Evolutionary conservation across 2,888 invertebrate species (phyloP).

Genomic region (Drosophila multiciliata): DNA sequence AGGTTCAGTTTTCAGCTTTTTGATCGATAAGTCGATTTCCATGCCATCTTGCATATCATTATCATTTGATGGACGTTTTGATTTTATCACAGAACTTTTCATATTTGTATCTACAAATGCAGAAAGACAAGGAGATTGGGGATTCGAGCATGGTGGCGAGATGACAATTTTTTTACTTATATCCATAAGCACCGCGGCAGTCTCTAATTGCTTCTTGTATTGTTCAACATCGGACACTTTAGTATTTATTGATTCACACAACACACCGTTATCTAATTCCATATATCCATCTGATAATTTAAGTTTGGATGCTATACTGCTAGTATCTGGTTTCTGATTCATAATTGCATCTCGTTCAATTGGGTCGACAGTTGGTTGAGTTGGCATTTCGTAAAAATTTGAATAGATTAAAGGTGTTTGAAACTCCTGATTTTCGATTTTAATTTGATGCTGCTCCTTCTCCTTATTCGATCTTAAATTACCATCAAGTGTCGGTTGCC

Average conservation of each 20-base stretch:
- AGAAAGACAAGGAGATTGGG: constrained; percentile 82
- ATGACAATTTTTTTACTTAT: constrained; percentile 85
- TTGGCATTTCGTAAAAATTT: constrained; percentile 39
- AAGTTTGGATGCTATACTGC: constrained; percentile 26
- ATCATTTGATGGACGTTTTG: constrained; percentile 81
- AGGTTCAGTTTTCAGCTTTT: constrained; percentile 70
- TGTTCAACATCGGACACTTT: constrained; percentile 63
- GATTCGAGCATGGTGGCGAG: constrained; percentile 85
- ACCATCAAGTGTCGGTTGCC: constrained; percentile 37
- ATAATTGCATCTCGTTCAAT: constrained; percentile 37
- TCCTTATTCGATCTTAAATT: constrained; percentile 41
- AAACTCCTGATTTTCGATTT: constrained; percentile 41
- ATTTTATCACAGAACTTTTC: constrained; percentile 85
- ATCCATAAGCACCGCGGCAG: constrained; percentile 85
- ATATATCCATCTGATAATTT: constrained; percentile 25
- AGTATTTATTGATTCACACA: constrained; percentile 20
- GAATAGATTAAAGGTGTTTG: constrained; percentile 44
- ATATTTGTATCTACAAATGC: constrained; percentile 83
- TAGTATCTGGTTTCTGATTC: constrained; percentile 27
- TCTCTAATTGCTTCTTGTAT: constrained; percentile 83
- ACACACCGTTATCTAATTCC: constrained; percentile 37
- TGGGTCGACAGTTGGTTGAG: constrained; percentile 28
- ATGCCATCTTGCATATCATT: constrained; percentile 69
- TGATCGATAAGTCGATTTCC: constrained; percentile 78
- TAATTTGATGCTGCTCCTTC: constrained; percentile 39